Percentiles rank a stretch among this genome's conserved stretches.
Conservation (phyloP, 2,888 invertebrate species). For the Drosophila ezoana region DNA sequence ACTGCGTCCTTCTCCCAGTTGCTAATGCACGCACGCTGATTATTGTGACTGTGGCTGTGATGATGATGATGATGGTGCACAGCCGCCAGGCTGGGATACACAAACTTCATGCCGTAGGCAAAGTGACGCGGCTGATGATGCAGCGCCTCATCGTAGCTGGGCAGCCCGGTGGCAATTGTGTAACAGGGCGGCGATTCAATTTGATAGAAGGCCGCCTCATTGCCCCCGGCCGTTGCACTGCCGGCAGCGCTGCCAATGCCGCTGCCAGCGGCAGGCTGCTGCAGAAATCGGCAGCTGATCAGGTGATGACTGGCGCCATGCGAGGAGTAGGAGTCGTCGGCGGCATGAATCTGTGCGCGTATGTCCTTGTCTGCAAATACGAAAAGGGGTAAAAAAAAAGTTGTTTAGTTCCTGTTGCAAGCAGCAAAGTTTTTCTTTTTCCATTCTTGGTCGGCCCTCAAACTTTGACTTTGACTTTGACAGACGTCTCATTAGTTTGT, state of each 20-base stretch:
- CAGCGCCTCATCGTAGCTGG: constrained; percentile 88
- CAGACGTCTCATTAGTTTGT: constrained; percentile 65
- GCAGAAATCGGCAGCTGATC: constrained; percentile 68
- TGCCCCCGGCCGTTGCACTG: constrained; percentile 20
- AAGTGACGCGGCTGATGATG: constrained; percentile 85
- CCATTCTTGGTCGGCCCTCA: background rate
- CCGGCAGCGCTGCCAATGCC: background rate
- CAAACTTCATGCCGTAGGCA: constrained; percentile 83
- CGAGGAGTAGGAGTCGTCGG: constrained; percentile 67
- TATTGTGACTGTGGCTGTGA: constrained; percentile 34
- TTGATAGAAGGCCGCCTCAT: constrained; percentile 83
- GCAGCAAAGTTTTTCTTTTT: constrained; percentile 17
- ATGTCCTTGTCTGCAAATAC: constrained; percentile 83
- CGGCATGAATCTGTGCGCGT: constrained; percentile 81
- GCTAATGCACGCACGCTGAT: constrained; percentile 62
- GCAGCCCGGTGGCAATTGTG: constrained; percentile 88
- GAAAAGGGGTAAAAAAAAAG: constrained; percentile 9
- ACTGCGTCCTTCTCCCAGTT: constrained; percentile 79
- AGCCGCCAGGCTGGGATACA: constrained; percentile 82
- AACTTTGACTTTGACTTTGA: constrained; percentile 53
- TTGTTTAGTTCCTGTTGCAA: constrained; percentile 31
- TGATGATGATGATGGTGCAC: constrained; percentile 80
- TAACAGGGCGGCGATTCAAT: constrained; percentile 87
- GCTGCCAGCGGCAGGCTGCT: constrained; percentile 34
- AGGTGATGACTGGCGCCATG: constrained; percentile 68